Evolutionary conservation across 2,113 vertebrate species (phyloP), one percentile per base, ranked within the genome.

Genomic region (Bubo bubo): DNA sequence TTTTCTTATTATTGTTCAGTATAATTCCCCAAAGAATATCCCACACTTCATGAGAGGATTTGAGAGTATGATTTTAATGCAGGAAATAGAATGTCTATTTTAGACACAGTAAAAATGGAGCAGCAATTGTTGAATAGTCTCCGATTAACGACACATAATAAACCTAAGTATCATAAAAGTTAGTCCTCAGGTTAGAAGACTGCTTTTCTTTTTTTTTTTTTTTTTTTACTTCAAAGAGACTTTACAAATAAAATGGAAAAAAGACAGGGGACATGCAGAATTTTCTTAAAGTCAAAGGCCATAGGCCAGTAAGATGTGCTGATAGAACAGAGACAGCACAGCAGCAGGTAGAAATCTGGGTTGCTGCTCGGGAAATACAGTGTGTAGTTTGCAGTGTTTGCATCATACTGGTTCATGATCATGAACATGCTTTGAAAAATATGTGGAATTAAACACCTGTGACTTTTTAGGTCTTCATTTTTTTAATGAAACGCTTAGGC

Each of bases 61-160:
- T 79, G 37, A 74, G 50, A 90, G 18, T 41, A 41, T 63, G 24
- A 63, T 84, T 96, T 81, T 91, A 84, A 84, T 67, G 52, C 68
- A 93, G 90, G 76, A 93, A 96, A 92, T 18, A 74, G 52, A 94
- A 83, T 84, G 1, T 63, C 72, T 95, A 50, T 56, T 96, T 88
- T 39, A 95, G 59, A 90, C 49, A 67, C 55, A 66, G 17, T 74
- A 76, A 88, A 97, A 92, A 70, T 47, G 32, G 63, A 90, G n/a
- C 53, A 77, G 41, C 20, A 86, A 47, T 70, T 73, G 41, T 90
- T 86, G 85, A 92, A 77, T 32, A 80, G 53, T 60, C 55, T 80
- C 37, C 59, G 7, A 88, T 49, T 92, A 95, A 83, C 11, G 2
- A 41, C 62, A 93, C 5, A 3, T 66, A 88, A 96, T 86, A 90